Conservation (phyloP, 2,797 vertebrate genomes). For the Harpagifer antarcticus region DNA sequence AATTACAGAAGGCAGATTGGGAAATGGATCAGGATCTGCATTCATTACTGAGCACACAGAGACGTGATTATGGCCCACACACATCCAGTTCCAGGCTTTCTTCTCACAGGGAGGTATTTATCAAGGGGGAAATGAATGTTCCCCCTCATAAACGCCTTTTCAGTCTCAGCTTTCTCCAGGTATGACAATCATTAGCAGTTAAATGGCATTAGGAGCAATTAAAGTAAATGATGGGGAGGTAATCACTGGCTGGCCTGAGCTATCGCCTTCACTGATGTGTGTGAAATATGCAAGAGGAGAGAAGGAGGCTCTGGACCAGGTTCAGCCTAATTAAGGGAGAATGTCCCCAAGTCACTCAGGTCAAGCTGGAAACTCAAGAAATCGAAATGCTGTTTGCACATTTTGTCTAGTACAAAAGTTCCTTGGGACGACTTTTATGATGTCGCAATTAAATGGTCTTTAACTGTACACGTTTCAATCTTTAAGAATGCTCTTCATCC, state of each 20-base stretch:
- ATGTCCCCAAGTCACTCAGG: slow-evolving; percentile 59
- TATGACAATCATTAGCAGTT: slow-evolving; percentile 72
- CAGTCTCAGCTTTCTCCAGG: slow-evolving; percentile 59
- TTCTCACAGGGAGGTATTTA: slow-evolving; percentile 62
- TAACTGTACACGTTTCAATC: slow-evolving; percentile 25
- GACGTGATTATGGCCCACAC: slow-evolving; percentile 51
- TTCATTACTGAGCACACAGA: slow-evolving; percentile 64
- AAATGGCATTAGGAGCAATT: slow-evolving; percentile 77
- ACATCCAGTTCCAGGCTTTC: slow-evolving; percentile 52
- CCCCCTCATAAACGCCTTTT: slow-evolving; percentile 63
- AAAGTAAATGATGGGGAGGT: slow-evolving; percentile 71
- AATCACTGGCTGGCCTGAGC: slow-evolving; percentile 61
- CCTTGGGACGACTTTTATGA: not conserved
- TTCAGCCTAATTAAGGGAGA: slow-evolving; percentile 73
- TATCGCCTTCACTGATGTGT: slow-evolving; percentile 64
- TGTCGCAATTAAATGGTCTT: slow-evolving; percentile 13
- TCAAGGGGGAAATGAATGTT: slow-evolving; percentile 45
- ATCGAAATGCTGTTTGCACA: slow-evolving; percentile 22
- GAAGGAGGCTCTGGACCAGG: slow-evolving; percentile 43
- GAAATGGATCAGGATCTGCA: slow-evolving; percentile 59
- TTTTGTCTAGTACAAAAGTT: slow-evolving; percentile 17
- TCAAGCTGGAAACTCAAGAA: slow-evolving; percentile 38
- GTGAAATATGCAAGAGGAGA: slow-evolving; percentile 73
- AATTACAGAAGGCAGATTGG: slow-evolving; percentile 62
- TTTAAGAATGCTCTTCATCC: slow-evolving; percentile 22